phyloP scores from a whole-genome alignment of 1,140 invertebrate genomes.

The Lepidurus packardi region DNA sequence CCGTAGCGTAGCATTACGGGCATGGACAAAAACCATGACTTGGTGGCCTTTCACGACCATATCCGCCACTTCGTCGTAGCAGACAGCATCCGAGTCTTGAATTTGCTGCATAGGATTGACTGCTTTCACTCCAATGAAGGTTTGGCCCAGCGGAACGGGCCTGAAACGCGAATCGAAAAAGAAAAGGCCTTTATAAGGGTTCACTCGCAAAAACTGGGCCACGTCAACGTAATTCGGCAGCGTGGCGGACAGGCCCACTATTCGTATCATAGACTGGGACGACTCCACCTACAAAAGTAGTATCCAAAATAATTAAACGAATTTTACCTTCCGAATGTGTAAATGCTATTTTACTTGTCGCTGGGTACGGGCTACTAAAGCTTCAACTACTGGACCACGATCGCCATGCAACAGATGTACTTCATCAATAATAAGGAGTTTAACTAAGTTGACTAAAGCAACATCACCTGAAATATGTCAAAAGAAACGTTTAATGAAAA shows the following conservation, averaged over 20 bases:
- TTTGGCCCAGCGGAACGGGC: slow-evolving; percentile 88
- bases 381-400: slow-evolving; percentile 94
- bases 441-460: slow-evolving; percentile 81
- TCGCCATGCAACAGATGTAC: slow-evolving; percentile 96
- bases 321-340: background rate
- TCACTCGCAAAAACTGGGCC: slow-evolving; percentile 87
- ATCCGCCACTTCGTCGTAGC: slow-evolving; percentile 85
- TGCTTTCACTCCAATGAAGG: slow-evolving; percentile 86
- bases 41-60: slow-evolving; percentile 87
- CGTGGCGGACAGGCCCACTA: slow-evolving; percentile 96
- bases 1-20: slow-evolving; percentile 86
- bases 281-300: slow-evolving; percentile 68
- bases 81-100: slow-evolving; percentile 83
- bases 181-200: slow-evolving; percentile 86
- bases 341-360: slow-evolving; percentile 57
- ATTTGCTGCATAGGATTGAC: slow-evolving; percentile 68
- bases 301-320: slow-evolving; percentile 24
- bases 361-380: slow-evolving; percentile 89
- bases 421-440: slow-evolving; percentile 96
- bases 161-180: slow-evolving; percentile 96
- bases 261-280: slow-evolving; percentile 93
- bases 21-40: slow-evolving; percentile 99
- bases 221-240: slow-evolving; percentile 98
- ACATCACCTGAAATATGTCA: slow-evolving; percentile 64
- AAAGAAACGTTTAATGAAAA: background rate